Conservation (phyloP, 2,113 vertebrate species). For the Pica pica region DNA sequence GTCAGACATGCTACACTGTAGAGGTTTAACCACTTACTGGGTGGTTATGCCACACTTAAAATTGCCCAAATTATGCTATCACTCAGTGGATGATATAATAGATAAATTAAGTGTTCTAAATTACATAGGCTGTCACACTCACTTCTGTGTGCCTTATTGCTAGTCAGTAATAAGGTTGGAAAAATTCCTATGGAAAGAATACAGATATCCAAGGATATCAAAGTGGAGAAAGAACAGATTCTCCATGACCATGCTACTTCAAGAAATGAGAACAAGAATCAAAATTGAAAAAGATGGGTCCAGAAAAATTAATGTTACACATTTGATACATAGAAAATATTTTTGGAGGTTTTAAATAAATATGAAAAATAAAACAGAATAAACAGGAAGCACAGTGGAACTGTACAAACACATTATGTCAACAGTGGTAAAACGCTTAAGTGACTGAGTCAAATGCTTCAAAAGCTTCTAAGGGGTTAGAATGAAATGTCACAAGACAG, state of each 20-base stretch:
- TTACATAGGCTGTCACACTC: neutral
- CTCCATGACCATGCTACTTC: neutral
- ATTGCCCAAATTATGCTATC: slow-evolving; percentile 21
- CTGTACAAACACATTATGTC: neutral
- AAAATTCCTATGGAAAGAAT: neutral
- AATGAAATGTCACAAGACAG: neutral
- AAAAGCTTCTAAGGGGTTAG: neutral
- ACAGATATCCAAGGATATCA: neutral
- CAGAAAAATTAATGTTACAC: neutral
- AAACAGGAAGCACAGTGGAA: neutral
- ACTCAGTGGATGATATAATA: slow-evolving; percentile 4
- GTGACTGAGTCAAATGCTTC: neutral
- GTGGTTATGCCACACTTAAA: neutral
- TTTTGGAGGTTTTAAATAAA: neutral
- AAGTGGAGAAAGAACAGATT: neutral
- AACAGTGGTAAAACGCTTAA: neutral
- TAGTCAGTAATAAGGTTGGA: neutral
- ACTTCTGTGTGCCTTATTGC: neutral
- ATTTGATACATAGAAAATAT: neutral
- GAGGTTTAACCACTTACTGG: neutral
- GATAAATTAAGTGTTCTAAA: slow-evolving; percentile 33
- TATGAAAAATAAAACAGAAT: neutral
- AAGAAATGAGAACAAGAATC: neutral
- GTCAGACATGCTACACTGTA: neutral
- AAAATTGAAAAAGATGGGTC: neutral